Conservation (phyloP, 2,888 invertebrate species). For the Taphrorychus bicolor region DNA sequence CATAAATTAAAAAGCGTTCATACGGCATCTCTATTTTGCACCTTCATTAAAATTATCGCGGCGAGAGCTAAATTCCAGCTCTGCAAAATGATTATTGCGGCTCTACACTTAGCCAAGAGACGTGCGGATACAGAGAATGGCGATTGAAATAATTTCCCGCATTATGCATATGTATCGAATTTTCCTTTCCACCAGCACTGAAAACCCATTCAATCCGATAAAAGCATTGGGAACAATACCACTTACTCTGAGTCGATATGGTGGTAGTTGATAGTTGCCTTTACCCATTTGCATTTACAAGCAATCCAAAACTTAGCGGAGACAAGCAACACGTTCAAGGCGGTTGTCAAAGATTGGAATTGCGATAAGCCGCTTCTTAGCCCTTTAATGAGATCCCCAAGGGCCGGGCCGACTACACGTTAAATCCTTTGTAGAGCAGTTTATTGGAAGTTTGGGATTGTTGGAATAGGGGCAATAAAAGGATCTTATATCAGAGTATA, state of each 20-base stretch:
- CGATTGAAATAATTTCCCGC: conserved; percentile 7
- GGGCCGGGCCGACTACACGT: conserved; percentile 22
- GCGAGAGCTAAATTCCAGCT: conserved; percentile 15
- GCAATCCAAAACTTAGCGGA: conserved; percentile 21
- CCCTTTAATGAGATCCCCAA: conserved; percentile 31
- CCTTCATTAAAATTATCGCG: conserved; percentile 22
- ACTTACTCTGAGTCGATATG: neutral
- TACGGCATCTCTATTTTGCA: conserved; percentile 13
- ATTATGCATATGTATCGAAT: conserved; percentile 7
- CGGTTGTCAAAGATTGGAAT: conserved; percentile 33
- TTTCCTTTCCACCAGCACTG: neutral
- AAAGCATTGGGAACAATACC: neutral
- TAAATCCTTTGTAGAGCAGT: conserved; percentile 33
- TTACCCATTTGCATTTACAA: conserved; percentile 28
- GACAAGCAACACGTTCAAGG: conserved; percentile 35
- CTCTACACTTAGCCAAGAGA: conserved; percentile 18
- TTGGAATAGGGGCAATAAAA: conserved; percentile 23
- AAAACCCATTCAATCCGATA: neutral
- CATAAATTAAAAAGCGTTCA: conserved; percentile 9
- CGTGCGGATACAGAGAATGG: conserved; percentile 2
- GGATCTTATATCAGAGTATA: conserved; percentile 10
- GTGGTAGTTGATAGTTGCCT: conserved; percentile 3
- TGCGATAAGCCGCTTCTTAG: conserved; percentile 37
- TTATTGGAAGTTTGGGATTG: conserved; percentile 36
- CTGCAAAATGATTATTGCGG: conserved; percentile 15